Base-by-base conservation (phyloP, 2,113 vertebrate genomes). In the Ancistrus triradiatus region DNA sequence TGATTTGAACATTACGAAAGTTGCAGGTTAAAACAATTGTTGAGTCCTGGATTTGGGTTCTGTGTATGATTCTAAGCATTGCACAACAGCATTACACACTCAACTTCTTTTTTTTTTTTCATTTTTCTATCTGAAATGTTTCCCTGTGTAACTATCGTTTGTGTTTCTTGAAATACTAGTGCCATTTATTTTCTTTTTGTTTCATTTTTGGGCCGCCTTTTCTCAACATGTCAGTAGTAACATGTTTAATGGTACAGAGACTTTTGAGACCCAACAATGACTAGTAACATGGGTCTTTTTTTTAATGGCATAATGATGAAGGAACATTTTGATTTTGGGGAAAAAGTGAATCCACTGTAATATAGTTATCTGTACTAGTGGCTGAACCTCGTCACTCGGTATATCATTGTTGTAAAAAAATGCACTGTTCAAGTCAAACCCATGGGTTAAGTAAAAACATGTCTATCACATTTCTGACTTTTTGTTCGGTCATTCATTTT, bases 351-450 rank as follows among this genome's bases (percentile, higher is more conserved):
- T 69, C 80, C 77, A 75, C 40, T 59, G 74, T 85, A 73, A 69
- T 88, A 80, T 85, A 80, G 72, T 75, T 78, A 80, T 86, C 77
- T 69, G 74, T 85, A 85, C 81, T 81, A 84, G 84, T 81, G 85
- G 79, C 84, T 84, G 73, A 79, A 84, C 76, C 42, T 27, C 77
- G 80, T 85, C 81, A 86, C 84, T 83, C 82, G 83, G 81, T 81
- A 68, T 83, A 75, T 87, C 76, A 83, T 78, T 85, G 84, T 87
- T 86, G 85, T 88, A 86, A 88, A 85, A 80, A 85, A 86, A 84
- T 87, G 83, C 87, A 88, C 85, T 90, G 87, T 88, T 82, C 80
- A 85, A 84, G 77, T 83, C 73, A 76, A 86, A 87, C 84, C 79
- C 81, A 84, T 83, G 78, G 82, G 83, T 84, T 83, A 86, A 88